Evolutionary conservation across 2,888 invertebrate species (phyloP).

Genomic region (Noctuana brunneofusca): DNA sequence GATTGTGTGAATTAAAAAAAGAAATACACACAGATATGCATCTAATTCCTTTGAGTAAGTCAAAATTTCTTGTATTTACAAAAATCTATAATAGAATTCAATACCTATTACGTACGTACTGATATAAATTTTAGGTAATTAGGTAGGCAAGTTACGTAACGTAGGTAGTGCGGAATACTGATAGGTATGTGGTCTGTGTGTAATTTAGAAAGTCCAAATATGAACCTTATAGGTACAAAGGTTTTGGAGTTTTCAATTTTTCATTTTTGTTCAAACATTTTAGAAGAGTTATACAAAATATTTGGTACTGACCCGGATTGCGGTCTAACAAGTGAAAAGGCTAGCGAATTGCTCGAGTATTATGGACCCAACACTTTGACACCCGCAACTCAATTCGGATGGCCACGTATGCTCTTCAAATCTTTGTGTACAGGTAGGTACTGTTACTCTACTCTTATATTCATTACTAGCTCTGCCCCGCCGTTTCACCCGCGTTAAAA

Average conservation of each 20-base stretch:
- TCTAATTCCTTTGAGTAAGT: conserved; percentile 73
- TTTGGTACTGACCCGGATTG: conserved; percentile 62
- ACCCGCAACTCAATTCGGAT: conserved; percentile 88
- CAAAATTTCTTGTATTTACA: not conserved
- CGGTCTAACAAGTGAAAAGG: conserved; percentile 85
- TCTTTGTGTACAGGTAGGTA: conserved; percentile 74
- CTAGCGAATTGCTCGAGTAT: conserved; percentile 79
- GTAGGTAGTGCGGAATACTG: too few species aligned
- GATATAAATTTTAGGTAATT: too few species aligned
- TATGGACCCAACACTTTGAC: conserved; percentile 89
- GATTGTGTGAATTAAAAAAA: conserved; percentile 80
- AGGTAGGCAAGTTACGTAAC: too few species aligned
- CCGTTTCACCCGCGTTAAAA: too few species aligned
- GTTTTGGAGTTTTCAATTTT: too few species aligned
- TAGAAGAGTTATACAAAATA: conserved; percentile 59
- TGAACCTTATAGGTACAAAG: too few species aligned
- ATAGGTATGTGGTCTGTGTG: too few species aligned
- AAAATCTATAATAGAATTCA: not conserved
- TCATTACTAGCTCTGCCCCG: too few species aligned
- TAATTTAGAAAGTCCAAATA: too few species aligned
- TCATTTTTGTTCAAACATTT: too few species aligned
- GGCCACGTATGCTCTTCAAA: conserved; percentile 84
- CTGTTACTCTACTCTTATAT: conserved; percentile 5
- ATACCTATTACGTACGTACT: too few species aligned
- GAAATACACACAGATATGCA: conserved; percentile 83